Base-by-base conservation (phyloP, 2,888 invertebrate species). In the Eupelmus urozonus region DNA sequence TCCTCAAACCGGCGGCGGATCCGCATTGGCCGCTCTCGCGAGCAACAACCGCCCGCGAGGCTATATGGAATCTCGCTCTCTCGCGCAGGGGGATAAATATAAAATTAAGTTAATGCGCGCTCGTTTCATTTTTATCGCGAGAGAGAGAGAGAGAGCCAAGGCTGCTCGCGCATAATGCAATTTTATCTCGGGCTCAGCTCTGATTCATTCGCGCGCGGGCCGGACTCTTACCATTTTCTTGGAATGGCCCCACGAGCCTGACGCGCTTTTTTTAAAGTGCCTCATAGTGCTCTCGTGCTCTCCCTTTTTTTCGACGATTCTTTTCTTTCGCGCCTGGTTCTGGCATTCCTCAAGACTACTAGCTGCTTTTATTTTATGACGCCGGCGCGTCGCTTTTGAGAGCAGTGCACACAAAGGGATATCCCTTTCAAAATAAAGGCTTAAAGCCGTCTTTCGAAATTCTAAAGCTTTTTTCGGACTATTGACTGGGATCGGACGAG, bases 1-100 rank as follows among this genome's bases (percentile, higher is more conserved):
- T 83, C 82, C 80, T 82, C 45, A 23, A 65, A 62, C 62, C 62
- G 5, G 40, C 18, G 1, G 45, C 80, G 42, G 25, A 63, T 34
- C 34, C 59, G 59, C 59, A 62, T 7, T 45, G 18, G 62, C 25
- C 23, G 23, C 25, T 16, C 9, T 45, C 45, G n/a, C n/a, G n/a
- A n/a, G n/a, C n/a, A n/a, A n/a, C n/a, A n/a, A n/a, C n/a, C n/a
- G n/a, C n/a, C n/a, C n/a, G n/a, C n/a, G n/a, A n/a, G n/a, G n/a
- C n/a, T n/a, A n/a, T n/a, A n/a, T n/a, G n/a, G n/a, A n/a, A n/a
- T 45, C 45, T 45, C 13, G 2, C 45, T 45, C 45, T 16, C 45
- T 34, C 9, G 9, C 9, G 34, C n/a, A 9, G 42, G 16, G 65
- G n/a, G 40, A 60, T 60, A 40, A 59, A 59, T 27, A 67, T 57